Conservation (phyloP, 2,113 vertebrate genomes). For the Thamnaconus septentrionalis region DNA sequence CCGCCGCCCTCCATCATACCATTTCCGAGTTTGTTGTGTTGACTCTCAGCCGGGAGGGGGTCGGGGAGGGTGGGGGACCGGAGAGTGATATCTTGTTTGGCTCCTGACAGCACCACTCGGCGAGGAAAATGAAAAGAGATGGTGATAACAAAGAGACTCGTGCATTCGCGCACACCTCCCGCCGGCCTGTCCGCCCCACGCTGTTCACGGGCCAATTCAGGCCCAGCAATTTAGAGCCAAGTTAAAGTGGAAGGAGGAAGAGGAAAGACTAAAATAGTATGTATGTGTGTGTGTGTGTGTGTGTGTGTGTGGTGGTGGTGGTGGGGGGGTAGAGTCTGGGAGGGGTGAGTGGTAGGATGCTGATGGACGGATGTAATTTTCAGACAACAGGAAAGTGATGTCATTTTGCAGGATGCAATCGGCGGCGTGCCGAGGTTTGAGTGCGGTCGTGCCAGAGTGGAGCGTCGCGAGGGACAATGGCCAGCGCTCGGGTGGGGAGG, state of each 20-base stretch:
- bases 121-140: slow-evolving; percentile 76
- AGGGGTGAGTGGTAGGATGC: slow-evolving; percentile 73
- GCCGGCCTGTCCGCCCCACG: slow-evolving; percentile 69
- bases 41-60: slow-evolving; percentile 48
- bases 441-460: slow-evolving; percentile 15
- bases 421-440: slow-evolving; percentile 45
- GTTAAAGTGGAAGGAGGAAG: slow-evolving; percentile 64
- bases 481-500: no score
- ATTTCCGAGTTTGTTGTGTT: slow-evolving; percentile 50
- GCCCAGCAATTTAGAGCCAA: slow-evolving; percentile 72
- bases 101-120: slow-evolving; percentile 73
- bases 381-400: slow-evolving; percentile 69
- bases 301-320: no score
- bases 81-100: slow-evolving; percentile 76
- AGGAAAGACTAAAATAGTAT: slow-evolving; percentile 55
- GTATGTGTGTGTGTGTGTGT: no score
- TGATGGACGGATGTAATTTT: slow-evolving; percentile 76
- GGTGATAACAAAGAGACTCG: slow-evolving; percentile 66
- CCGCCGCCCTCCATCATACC: slow-evolving; percentile 64
- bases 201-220: slow-evolving; percentile 75
- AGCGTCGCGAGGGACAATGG: slow-evolving; percentile 35
- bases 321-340: no score
- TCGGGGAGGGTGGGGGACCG: neutral
- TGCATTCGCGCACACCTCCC: slow-evolving; percentile 59
- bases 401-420: slow-evolving; percentile 67